These are phyloP conservation scores for Lagopus muta DNA, from an alignment of 2,113 vertebrate genomes.

Conservation along the genomic window DNA sequence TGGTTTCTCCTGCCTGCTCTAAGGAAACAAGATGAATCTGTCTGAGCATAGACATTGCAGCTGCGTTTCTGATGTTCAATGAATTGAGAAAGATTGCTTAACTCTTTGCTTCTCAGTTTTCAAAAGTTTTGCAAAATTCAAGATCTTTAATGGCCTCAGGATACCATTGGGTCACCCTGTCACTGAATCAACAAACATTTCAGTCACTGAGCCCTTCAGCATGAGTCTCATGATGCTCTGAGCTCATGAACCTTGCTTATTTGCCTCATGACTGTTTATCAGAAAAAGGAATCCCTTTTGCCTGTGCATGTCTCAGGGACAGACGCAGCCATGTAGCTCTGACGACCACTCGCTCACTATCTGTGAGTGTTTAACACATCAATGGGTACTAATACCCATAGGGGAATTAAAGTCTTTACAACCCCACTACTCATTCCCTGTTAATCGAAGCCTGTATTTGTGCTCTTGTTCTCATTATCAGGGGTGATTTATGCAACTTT, in stretches of 20 bases:
- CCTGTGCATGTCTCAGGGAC: background rate
- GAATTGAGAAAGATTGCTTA: background rate
- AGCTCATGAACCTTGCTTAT: background rate
- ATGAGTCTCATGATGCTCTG: background rate
- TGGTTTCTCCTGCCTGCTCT: background rate
- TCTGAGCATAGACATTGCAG: background rate
- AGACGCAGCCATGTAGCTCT: background rate
- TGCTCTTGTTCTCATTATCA: background rate
- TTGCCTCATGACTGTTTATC: background rate
- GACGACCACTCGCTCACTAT: background rate
- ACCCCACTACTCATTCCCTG: background rate
- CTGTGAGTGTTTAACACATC: background rate
- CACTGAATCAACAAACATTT: background rate
- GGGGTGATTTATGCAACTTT: background rate
- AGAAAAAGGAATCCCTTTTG: constrained; percentile 6
- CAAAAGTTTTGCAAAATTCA: background rate
- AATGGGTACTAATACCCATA: background rate
- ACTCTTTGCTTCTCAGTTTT: background rate
- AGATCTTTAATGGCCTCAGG: background rate
- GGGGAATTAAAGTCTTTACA: background rate
- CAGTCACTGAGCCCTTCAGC: background rate
- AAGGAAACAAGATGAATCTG: background rate
- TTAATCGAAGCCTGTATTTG: background rate
- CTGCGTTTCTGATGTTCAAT: background rate
- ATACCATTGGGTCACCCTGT: background rate